Percentiles rank a stretch among this genome's conserved stretches.
phyloP scores from a whole-genome alignment of 2,888 invertebrate species.

The Atrina japonica region DNA sequence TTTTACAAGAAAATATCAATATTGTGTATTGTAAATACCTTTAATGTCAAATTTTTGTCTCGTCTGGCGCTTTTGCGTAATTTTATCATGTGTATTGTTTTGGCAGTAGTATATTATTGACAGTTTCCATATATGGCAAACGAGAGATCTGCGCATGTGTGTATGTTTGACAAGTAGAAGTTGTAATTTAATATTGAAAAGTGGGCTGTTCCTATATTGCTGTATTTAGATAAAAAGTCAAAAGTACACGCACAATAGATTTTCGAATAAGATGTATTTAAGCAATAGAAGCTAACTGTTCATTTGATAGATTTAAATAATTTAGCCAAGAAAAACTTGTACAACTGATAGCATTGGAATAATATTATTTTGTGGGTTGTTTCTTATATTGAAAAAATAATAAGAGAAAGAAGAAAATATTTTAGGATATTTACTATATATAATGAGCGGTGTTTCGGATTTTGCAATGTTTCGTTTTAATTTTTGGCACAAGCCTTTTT shows the following conservation, averaged over 20 bases:
- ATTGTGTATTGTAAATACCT: no score
- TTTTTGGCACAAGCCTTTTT: slow-evolving; percentile 76
- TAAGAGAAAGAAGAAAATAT: background rate
- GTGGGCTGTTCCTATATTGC: slow-evolving; percentile 38
- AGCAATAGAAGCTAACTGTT: slow-evolving; percentile 18
- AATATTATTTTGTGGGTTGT: background rate
- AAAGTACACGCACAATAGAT: background rate
- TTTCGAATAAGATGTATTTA: slow-evolving; percentile 9
- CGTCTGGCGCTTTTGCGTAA: background rate
- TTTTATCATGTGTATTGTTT: background rate
- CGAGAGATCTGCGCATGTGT: slow-evolving; percentile 34
- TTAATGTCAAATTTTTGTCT: no score
- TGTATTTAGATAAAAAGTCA: slow-evolving; percentile 26
- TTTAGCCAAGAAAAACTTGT: no score
- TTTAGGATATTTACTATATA: background rate
- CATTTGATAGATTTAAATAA: no score
- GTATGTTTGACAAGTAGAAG: slow-evolving; percentile 30
- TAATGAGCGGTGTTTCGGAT: slow-evolving; percentile 46
- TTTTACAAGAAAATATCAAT: no score
- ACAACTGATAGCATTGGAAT: no score
- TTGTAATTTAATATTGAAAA: slow-evolving; percentile 32
- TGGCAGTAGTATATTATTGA: slow-evolving; percentile 30
- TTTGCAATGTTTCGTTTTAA: slow-evolving; percentile 77
- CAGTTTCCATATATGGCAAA: slow-evolving; percentile 43
- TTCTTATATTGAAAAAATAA: background rate